phyloP scores from a whole-genome alignment of 92 coral and sea anemone genomes.

The Pocillopora meandrina region DNA sequence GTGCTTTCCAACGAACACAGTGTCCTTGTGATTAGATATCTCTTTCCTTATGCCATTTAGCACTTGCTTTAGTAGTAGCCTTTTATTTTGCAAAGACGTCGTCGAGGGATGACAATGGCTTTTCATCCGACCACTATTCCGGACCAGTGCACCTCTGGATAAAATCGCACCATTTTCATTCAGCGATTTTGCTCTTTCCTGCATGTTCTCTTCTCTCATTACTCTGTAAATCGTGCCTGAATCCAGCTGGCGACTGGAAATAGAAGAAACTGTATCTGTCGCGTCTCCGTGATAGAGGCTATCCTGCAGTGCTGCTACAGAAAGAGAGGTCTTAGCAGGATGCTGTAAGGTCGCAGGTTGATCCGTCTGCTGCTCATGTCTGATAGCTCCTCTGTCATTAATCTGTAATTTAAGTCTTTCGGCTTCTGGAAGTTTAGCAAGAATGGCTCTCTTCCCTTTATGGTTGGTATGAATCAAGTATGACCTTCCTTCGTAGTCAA shows the following conservation, averaged over 20 bases:
- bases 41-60: background rate
- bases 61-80: background rate
- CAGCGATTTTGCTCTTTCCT: background rate
- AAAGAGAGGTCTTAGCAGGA: background rate
- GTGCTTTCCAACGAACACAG: background rate
- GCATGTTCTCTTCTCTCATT: background rate
- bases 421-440: slow-evolving; percentile 18
- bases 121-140: background rate
- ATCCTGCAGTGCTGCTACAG: background rate
- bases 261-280: background rate
- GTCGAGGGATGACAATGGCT: background rate
- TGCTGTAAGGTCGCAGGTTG: too few relatives aligned
- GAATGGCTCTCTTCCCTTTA: slow-evolving; percentile 23
- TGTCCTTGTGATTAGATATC: background rate
- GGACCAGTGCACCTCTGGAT: background rate
- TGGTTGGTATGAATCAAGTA: slow-evolving; percentile 20
- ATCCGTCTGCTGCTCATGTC: background rate
- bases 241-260: background rate
- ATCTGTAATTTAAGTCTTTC: too few relatives aligned
- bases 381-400: background rate
- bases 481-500: slow-evolving; percentile 22
- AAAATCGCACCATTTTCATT: background rate
- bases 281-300: background rate
- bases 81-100: background rate
- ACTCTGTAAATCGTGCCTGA: background rate